These are phyloP conservation scores for Turritopsis rubra DNA, from an alignment of 30 jellyfish, hydroid and myxozoan genomes.

Conservation along the genomic window DNA sequence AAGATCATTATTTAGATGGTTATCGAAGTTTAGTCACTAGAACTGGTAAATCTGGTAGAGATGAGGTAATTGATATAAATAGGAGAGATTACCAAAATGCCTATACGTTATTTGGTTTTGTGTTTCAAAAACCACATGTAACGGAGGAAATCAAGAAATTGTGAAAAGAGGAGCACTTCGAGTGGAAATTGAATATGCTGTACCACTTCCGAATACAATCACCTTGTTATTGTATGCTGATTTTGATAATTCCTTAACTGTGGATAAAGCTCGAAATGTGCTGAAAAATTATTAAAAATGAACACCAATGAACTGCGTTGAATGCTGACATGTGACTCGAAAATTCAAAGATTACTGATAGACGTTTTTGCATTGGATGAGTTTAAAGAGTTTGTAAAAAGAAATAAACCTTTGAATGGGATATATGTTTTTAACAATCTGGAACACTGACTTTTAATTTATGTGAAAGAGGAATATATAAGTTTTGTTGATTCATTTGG, in stretches of 20 bases:
- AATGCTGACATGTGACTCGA: neutral
- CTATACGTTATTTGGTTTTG: neutral
- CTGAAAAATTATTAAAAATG: neutral
- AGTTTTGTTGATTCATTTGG: too few relatives aligned
- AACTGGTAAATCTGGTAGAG: neutral
- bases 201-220: too few relatives aligned
- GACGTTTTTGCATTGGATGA: too few relatives aligned
- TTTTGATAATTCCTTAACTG: neutral
- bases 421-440: too few relatives aligned
- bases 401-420: too few relatives aligned
- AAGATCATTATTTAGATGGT: too few relatives aligned
- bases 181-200: too few relatives aligned
- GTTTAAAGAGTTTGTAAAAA: too few relatives aligned
- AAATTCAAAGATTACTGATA: too few relatives aligned
- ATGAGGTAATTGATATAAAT: neutral
- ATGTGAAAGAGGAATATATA: too few relatives aligned
- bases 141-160: slow-evolving; percentile 3
- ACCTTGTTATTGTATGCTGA: neutral
- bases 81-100: neutral
- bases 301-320: too few relatives aligned
- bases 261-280: neutral
- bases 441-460: too few relatives aligned
- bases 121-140: neutral
- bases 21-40: neutral
- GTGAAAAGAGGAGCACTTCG: neutral